Conservation (phyloP, 2,113 vertebrate genomes). For the Larimichthys crocea region DNA sequence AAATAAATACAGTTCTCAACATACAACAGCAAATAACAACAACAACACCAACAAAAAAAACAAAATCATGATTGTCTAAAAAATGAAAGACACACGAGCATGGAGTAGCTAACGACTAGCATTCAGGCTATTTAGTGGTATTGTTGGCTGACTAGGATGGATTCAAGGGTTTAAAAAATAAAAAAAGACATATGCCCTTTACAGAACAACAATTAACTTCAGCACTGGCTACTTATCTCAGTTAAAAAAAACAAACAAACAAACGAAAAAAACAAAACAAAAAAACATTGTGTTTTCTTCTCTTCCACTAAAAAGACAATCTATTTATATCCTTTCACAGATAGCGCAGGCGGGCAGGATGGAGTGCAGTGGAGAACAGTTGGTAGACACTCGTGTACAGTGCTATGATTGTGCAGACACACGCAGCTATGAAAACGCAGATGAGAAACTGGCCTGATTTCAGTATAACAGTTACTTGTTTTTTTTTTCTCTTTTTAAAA, state of each 20-base stretch:
- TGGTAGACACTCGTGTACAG: conserved; percentile 79
- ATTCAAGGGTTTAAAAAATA: conserved; percentile 66
- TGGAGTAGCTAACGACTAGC: conserved; percentile 89
- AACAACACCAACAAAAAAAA: conserved; percentile 86
- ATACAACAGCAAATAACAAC: conserved; percentile 96
- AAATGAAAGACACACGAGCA: conserved; percentile 93
- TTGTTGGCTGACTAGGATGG: conserved; percentile 77
- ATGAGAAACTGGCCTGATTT: conserved; percentile 70
- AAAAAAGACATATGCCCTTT: conserved; percentile 71
- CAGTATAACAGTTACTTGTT: conserved; percentile 37
- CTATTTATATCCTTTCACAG: conserved; percentile 80
- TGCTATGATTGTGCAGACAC: conserved; percentile 84
- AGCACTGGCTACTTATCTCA: conserved; percentile 79
- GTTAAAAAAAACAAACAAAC: conserved; percentile 48
- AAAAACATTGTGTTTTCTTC: conserved; percentile 68
- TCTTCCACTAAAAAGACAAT: conserved; percentile 82
- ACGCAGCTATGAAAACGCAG: conserved; percentile 76
- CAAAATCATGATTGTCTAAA: conserved; percentile 98
- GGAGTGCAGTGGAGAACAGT: conserved; percentile 74
- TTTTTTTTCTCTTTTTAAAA: too few species aligned
- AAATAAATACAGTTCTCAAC: conserved; percentile 99
- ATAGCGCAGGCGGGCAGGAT: conserved; percentile 74
- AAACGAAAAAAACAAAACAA: neutral
- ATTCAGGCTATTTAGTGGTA: conserved; percentile 91
- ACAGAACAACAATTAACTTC: conserved; percentile 82